These are phyloP conservation scores for Syndactyla subalaris DNA, from an alignment of 2,797 vertebrate genomes.

Conservation along the genomic window DNA sequence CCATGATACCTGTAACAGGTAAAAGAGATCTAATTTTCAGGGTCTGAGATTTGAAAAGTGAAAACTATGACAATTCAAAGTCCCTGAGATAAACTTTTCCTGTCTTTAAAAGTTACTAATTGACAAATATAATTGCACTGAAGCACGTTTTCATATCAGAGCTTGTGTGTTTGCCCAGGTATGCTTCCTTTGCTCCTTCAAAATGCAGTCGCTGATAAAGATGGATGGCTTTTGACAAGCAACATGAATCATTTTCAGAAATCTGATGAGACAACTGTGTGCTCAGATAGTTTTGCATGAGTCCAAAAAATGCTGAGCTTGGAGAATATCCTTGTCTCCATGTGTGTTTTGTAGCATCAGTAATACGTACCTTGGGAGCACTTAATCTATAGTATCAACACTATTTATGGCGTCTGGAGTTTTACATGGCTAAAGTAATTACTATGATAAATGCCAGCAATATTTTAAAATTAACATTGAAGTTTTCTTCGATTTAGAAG, in stretches of 20 bases:
- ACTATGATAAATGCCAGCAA: slow-evolving; percentile 58
- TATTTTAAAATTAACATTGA: slow-evolving; percentile 66
- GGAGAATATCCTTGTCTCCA: slow-evolving; percentile 11
- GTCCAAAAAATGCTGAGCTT: slow-evolving; percentile 11
- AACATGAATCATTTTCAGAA: slow-evolving; percentile 26
- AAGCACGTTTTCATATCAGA: background rate
- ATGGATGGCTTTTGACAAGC: slow-evolving; percentile 13
- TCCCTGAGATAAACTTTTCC: background rate
- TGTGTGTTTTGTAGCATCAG: slow-evolving; percentile 8
- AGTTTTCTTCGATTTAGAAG: slow-evolving; percentile 22
- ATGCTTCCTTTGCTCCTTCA: background rate
- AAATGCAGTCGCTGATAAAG: background rate
- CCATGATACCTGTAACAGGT: background rate
- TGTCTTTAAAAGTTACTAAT: background rate
- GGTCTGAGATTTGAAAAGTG: background rate
- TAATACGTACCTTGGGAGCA: slow-evolving; percentile 33
- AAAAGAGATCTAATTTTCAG: background rate
- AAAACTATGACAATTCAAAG: background rate
- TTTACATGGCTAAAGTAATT: slow-evolving; percentile 60
- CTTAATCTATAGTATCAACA: slow-evolving; percentile 56
- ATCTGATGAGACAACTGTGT: background rate
- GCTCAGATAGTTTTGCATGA: background rate
- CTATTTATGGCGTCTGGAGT: slow-evolving; percentile 57
- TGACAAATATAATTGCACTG: background rate
- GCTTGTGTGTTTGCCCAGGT: background rate